phyloP scores from a whole-genome alignment of 2,888 invertebrate species.

The Diarsia brunnea region DNA sequence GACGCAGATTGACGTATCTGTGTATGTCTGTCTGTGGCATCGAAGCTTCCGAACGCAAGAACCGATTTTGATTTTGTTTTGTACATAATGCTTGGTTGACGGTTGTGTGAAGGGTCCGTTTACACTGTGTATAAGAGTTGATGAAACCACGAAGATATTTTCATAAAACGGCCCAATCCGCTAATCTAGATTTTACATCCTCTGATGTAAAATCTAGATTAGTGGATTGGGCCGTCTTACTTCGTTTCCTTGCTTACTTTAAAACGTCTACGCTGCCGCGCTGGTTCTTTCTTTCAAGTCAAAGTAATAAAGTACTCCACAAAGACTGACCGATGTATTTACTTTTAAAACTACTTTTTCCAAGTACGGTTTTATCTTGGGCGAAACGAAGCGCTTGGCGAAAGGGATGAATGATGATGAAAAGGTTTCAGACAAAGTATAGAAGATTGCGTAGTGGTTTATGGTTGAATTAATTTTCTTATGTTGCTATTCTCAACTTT shows the following conservation, averaged over 20 bases:
- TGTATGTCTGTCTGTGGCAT: too few species aligned
- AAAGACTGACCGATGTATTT: conserved; percentile 51
- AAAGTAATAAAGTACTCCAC: conserved; percentile 38
- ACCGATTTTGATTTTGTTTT: too few species aligned
- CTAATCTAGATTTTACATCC: not conserved
- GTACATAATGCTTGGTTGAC: too few species aligned
- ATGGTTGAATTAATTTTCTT: conserved; percentile 39
- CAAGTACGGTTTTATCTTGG: conserved; percentile 29
- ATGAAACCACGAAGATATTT: not conserved
- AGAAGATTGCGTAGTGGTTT: conserved; percentile 2
- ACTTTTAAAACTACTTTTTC: conserved; percentile 51
- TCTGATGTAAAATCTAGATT: too few species aligned
- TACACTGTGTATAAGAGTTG: too few species aligned
- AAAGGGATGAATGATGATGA: conserved; percentile 47
- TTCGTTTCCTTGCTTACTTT: not conserved
- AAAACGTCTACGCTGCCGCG: not conserved
- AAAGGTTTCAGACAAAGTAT: conserved; percentile 20
- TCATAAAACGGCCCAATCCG: not conserved
- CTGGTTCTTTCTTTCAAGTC: conserved; percentile 12
- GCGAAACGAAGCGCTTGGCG: conserved; percentile 26
- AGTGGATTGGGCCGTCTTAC: too few species aligned
- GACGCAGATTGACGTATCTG: too few species aligned
- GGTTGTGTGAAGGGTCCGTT: too few species aligned
- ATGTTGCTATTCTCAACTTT: not conserved
- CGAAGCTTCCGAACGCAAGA: too few species aligned